phyloP scores from a whole-genome alignment of 1,140 invertebrate species.

The Drosophila elegans region DNA sequence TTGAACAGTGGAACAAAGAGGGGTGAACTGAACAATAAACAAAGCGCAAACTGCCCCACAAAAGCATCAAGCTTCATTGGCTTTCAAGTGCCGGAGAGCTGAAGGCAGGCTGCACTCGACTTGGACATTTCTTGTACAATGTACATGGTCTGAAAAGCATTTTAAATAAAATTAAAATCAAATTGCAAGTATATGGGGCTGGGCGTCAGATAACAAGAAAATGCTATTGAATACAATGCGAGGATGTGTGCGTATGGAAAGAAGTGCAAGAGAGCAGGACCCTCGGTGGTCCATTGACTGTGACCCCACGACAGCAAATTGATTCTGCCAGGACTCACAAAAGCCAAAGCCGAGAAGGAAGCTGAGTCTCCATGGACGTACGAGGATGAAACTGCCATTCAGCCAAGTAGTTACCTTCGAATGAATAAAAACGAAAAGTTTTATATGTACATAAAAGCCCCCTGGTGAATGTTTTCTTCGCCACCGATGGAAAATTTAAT shows the following conservation, averaged over 20 bases:
- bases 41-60: conserved; percentile 50
- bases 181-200: conserved; percentile 58
- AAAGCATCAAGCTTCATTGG: conserved; percentile 71
- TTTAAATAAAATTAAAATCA: conserved; percentile 82
- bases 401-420: conserved; percentile 49
- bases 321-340: conserved; percentile 67
- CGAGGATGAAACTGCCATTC: conserved; percentile 37
- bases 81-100: conserved; percentile 41
- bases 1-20: conserved; percentile 4
- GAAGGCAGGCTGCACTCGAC: conserved; percentile 5
- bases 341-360: conserved; percentile 31
- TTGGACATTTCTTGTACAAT: conserved; percentile 40
- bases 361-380: conserved; percentile 28
- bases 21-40: conserved; percentile 24
- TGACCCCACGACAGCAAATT: conserved; percentile 60
- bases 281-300: conserved; percentile 35
- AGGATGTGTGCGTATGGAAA: conserved; percentile 6
- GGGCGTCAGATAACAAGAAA: conserved; percentile 66
- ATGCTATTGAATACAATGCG: conserved; percentile 64
- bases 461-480: conserved; percentile 4
- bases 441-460: conserved; percentile 6
- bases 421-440: conserved; percentile 32
- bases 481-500: conserved; percentile 45
- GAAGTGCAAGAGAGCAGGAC: conserved; percentile 15
- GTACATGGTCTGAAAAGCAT: conserved; percentile 71